Evolutionary conservation across 2,888 invertebrate species (phyloP), one percentile per base, ranked within the genome.

Genomic region (Caenorhabditis auriculariae): DNA sequence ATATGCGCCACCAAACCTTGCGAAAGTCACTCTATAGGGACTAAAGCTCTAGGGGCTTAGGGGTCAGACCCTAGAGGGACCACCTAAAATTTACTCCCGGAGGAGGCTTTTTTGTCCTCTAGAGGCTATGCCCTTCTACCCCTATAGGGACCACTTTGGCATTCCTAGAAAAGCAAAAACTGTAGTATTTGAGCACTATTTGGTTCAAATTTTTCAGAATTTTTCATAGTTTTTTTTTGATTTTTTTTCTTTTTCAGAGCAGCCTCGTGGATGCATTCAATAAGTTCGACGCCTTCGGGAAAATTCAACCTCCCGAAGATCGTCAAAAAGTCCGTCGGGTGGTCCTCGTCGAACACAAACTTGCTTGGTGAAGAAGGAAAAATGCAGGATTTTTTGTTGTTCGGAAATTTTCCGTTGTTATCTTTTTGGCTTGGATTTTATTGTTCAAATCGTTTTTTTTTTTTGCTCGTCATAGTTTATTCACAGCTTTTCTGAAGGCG

Each of bases 211-310:
- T 2, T 35, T 12, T 15, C 15, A 35, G 15, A 35, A 35, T 35
- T 9, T 35, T 35, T 12, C 41, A n/a, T 41, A 41, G 41, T 21
- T 9, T n/a, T 17, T 19, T 12, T n/a, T n/a, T 21, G 17, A 41
- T 17, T 29, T 24, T 46, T 32, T 37, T 32, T 23, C 39, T 49
- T 28, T 54, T 61, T 4, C 54, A 62, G 62, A 57, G 58, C 54
- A 53, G 57, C 2, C 57, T 62, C 17, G 39, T 62, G 21, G 57
- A 54, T 17, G 58, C 62, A 37, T 62, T 54, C 35, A 35, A 54
- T n/a, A 48, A 50, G 2, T 29, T 62, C 2, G 54, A 62, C 44
- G 42, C 48, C 7, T 28, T 50, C n/a, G n/a, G n/a, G n/a, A n/a
- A n/a, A 1, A 47, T 50, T 17, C 50, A 61, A 23, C 50, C 46